These are phyloP conservation scores for Bombus polaris DNA, from an alignment of 1,140 invertebrate species.

Conservation along the genomic window DNA sequence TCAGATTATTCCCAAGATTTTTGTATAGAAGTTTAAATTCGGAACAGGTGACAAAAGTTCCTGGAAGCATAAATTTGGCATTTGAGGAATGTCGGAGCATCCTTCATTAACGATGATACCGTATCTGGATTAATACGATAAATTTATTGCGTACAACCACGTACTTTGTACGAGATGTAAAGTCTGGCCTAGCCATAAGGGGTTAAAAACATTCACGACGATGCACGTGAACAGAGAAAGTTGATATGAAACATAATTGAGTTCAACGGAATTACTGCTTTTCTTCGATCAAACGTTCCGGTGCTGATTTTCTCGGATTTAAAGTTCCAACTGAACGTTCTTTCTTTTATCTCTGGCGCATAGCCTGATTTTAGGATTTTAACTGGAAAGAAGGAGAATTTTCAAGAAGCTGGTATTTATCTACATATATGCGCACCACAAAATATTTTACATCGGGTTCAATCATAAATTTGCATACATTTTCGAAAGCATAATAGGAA, in stretches of 20 bases:
- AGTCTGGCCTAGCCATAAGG: too few relatives aligned
- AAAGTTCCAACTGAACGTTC: not conserved
- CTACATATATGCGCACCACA: not conserved
- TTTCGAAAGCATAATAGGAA: not conserved
- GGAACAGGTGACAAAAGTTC: too few relatives aligned
- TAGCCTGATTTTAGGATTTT: not conserved
- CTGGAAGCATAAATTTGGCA: too few relatives aligned
- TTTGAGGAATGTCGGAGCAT: too few relatives aligned
- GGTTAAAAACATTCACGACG: too few relatives aligned
- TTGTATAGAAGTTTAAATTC: too few relatives aligned
- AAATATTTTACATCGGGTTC: not conserved
- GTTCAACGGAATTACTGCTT: not conserved
- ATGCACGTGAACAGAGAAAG: too few relatives aligned
- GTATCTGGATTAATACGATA: too few relatives aligned
- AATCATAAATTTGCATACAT: not conserved
- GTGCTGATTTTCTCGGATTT: not conserved
- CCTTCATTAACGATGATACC: too few relatives aligned
- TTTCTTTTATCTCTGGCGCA: not conserved
- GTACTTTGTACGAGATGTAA: not conserved
- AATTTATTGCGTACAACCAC: too few relatives aligned
- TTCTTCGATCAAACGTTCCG: not conserved
- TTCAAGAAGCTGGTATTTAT: not conserved
- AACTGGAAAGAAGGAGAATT: not conserved
- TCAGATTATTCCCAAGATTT: too few relatives aligned
- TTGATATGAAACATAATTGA: not conserved